Conservation (phyloP, 2,797 vertebrate genomes). For the Anguilla megastoma region DNA sequence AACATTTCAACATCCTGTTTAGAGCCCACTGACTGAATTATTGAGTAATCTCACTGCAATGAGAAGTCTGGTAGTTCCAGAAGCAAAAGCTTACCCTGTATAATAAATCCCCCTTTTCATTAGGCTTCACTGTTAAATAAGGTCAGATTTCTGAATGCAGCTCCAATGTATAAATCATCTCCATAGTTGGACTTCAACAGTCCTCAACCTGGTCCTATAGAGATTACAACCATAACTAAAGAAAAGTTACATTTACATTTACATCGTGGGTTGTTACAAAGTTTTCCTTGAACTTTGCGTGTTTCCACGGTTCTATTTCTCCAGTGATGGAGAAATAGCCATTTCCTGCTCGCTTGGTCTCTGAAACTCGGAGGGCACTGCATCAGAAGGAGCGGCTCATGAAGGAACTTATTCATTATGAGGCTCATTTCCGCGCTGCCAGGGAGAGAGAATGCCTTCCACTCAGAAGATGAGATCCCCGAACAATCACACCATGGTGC, state of each 20-base stretch:
- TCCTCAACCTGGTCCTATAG: not conserved
- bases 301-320: conserved; percentile 8
- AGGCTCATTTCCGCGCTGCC: conserved; percentile 24
- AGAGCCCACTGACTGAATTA: not conserved
- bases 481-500: conserved; percentile 8
- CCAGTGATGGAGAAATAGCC: conserved; percentile 18
- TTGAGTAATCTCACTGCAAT: not conserved
- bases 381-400: conserved; percentile 28
- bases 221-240: not conserved
- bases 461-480: conserved; percentile 34
- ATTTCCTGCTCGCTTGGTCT: not conserved
- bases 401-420: conserved; percentile 40
- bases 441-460: conserved; percentile 19
- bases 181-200: not conserved
- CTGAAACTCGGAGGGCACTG: not conserved
- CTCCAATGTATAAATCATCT: not conserved
- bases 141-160: not conserved
- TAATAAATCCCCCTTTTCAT: not conserved
- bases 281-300: not conserved
- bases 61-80: not conserved
- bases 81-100: not conserved
- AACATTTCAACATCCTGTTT: not conserved
- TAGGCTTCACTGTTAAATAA: not conserved
- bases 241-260: not conserved
- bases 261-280: not conserved